A percentile compares a stretch with the other conserved stretches of the same genome.
Evolutionary conservation across 2,888 invertebrate genomes (phyloP).

Genomic region (Pristionchus maxplancki): DNA sequence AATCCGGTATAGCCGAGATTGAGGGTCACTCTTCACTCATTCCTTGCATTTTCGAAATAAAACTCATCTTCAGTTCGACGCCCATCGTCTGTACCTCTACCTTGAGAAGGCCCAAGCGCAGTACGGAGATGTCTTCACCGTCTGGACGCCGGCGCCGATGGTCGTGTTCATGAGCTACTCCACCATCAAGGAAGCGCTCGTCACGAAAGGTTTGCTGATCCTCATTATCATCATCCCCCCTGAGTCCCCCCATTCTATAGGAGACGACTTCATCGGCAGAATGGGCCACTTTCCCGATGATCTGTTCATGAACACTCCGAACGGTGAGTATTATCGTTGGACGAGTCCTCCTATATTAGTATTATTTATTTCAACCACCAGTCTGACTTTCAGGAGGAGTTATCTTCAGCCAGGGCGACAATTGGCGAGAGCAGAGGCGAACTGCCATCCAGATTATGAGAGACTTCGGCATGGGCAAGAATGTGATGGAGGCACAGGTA

Average conservation of each 20-base stretch:
- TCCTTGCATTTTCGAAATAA: background rate
- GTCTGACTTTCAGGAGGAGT: too few species aligned
- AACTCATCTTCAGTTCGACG: slow-evolving; percentile 32
- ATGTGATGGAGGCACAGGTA: slow-evolving; percentile 53
- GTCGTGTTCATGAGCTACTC: slow-evolving; percentile 52
- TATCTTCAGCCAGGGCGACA: slow-evolving; percentile 53
- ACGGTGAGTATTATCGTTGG: slow-evolving; percentile 53
- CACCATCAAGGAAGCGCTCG: slow-evolving; percentile 45
- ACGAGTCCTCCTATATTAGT: too few species aligned
- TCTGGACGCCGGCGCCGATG: slow-evolving; percentile 50
- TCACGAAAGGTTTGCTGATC: slow-evolving; percentile 46
- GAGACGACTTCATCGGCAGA: slow-evolving; percentile 53
- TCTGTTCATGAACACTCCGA: slow-evolving; percentile 51
- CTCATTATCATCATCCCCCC: too few species aligned
- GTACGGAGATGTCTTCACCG: slow-evolving; percentile 56
- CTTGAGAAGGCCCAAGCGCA: background rate
- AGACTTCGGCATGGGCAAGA: slow-evolving; percentile 56
- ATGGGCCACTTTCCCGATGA: slow-evolving; percentile 49
- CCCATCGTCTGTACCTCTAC: slow-evolving; percentile 23
- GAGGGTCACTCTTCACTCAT: too few species aligned
- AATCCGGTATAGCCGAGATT: too few species aligned
- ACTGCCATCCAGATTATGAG: slow-evolving; percentile 54
- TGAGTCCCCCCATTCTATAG: slow-evolving; percentile 29
- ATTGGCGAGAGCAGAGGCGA: slow-evolving; percentile 55
- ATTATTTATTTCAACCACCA: too few species aligned